Evolutionary conservation across 2,888 invertebrate genomes (phyloP), one percentile per base, ranked within the genome.

Genomic region (Nymphalis c-album): DNA sequence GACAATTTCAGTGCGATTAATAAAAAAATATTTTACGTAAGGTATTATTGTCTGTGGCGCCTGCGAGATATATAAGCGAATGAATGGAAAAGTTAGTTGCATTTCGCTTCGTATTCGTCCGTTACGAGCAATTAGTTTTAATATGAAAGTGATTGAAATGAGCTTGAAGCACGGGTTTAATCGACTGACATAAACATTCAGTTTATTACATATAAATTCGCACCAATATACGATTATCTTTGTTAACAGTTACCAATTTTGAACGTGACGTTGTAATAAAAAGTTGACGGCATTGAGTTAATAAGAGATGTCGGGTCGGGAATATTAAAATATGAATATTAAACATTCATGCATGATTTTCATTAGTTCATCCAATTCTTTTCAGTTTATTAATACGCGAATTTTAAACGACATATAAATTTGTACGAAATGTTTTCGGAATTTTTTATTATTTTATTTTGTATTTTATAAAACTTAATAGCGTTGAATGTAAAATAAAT

Each of bases 151-250:
- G 47, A 45, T 58, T 59, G 57, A 51, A 68, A 63, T 64, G 50
- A 65, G 47, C 65, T 46, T 55, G 50, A 47, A 50, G 40, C 60
- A 13, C 58, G 51, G 55, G 60, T 60, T 70, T 60, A 70, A 70
- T 68, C 65, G 68, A 63, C 68, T 63, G 60, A 46, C 50, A 60
- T 51, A 62, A 58, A 62, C 55, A 61, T 62, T 62, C 68, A 63
- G 51, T 59, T 67, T 35, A 58, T 35, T 65, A 51, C 51, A 57
- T 60, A 63, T 68, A 68, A 70, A 65, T 57, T 63, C 65, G 48
- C 55, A 55, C n/a, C 55, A 57, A 65, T 57, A 60, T 60, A 63
- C 62, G 65, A 70, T 70, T 67, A 70, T 64, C 31, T 58, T 64
- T 61, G 61, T 66, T 57, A 67, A 69, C 50, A 55, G 57, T 63